Evolutionary conservation across 2,113 vertebrate genomes (phyloP).

Genomic region (Siniperca knerii): DNA sequence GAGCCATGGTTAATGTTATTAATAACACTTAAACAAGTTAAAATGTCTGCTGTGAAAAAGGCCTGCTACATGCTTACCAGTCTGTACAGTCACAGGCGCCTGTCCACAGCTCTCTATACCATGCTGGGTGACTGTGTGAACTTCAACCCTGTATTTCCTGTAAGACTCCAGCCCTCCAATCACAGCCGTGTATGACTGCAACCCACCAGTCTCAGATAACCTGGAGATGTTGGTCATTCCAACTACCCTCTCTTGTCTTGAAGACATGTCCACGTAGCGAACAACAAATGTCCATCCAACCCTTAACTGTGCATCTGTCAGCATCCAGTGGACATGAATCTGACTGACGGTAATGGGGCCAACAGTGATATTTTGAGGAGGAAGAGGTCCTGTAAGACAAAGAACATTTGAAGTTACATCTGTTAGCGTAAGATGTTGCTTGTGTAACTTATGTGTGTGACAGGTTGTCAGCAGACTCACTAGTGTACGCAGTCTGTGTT

Average conservation of each 20-base stretch:
- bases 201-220: conserved; percentile 62
- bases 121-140: conserved; percentile 83
- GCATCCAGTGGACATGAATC: conserved; percentile 84
- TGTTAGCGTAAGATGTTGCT: not conserved
- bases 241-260: conserved; percentile 64
- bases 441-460: not conserved
- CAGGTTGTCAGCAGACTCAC: conserved; percentile 81
- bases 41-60: not conserved
- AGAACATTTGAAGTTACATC: conserved; percentile 27
- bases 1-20: not conserved
- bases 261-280: conserved; percentile 79
- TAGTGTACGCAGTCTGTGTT: conserved; percentile 82
- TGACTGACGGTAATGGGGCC: conserved; percentile 78
- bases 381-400: conserved; percentile 81
- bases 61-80: conserved; percentile 79
- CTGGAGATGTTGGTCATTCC: conserved; percentile 75
- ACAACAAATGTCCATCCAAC: conserved; percentile 83
- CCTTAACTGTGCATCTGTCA: conserved; percentile 62
- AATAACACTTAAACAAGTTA: not conserved
- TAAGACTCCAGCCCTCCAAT: conserved; percentile 84
- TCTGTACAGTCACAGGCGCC: conserved; percentile 77
- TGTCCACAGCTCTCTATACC: conserved; percentile 84
- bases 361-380: conserved; percentile 81
- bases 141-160: conserved; percentile 84
- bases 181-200: conserved; percentile 75